phyloP scores from a whole-genome alignment of 2,888 invertebrate species.

The Chydorus sphaericus region DNA sequence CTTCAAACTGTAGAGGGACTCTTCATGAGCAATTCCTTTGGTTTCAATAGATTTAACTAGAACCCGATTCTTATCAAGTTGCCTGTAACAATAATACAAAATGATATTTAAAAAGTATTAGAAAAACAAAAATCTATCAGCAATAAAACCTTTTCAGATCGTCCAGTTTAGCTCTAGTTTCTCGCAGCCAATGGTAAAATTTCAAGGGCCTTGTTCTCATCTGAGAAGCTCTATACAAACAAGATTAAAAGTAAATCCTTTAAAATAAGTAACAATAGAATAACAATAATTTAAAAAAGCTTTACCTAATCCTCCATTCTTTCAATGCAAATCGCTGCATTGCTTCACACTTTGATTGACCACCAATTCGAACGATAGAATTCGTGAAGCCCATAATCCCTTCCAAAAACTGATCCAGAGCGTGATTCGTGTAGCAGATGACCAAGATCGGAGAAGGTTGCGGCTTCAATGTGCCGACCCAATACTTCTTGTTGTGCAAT shows the following conservation, averaged over 20 bases:
- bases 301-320: neutral
- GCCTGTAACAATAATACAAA: neutral
- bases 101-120: neutral
- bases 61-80: neutral
- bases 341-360: slow-evolving; percentile 44
- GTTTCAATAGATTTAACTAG: neutral
- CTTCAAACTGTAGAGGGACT: neutral
- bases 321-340: slow-evolving; percentile 28
- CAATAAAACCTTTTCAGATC: neutral
- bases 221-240: too few species aligned
- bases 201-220: neutral
- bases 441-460: slow-evolving; percentile 46
- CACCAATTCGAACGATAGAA: slow-evolving; percentile 50
- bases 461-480: slow-evolving; percentile 22
- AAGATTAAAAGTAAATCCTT: too few species aligned
- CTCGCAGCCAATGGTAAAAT: neutral
- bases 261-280: too few species aligned
- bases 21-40: neutral
- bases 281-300: too few species aligned
- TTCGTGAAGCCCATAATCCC: slow-evolving; percentile 43
- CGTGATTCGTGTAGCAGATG: slow-evolving; percentile 73
- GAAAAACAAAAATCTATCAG: neutral
- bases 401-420: slow-evolving; percentile 70
- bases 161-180: neutral
- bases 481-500: slow-evolving; percentile 38